These are phyloP conservation scores for Stenopsyche tienmushanensis DNA, from an alignment of 1,140 invertebrate species.

Conservation along the genomic window DNA sequence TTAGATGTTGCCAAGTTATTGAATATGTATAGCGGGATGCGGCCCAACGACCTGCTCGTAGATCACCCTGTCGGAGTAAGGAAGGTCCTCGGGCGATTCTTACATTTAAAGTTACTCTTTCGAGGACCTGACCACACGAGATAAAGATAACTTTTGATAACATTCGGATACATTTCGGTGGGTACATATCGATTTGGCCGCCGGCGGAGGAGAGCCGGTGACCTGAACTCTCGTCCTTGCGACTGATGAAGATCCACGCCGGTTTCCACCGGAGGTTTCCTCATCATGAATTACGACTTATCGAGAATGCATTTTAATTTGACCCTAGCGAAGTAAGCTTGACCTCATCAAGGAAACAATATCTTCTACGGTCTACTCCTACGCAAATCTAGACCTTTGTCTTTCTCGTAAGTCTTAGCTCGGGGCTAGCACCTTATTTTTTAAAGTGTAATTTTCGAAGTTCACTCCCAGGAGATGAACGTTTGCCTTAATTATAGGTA, in stretches of 20 bases:
- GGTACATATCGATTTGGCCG: neutral
- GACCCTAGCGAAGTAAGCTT: slow-evolving; percentile 15
- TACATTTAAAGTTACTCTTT: neutral
- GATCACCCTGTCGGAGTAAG: slow-evolving; percentile 24
- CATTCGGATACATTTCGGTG: neutral
- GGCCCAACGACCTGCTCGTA: slow-evolving; percentile 15
- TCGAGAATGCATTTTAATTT: slow-evolving; percentile 22
- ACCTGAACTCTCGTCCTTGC: neutral
- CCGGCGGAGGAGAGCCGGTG: neutral
- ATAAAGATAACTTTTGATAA: neutral
- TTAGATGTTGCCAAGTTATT: slow-evolving; percentile 40
- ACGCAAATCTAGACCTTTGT: slow-evolving; percentile 23
- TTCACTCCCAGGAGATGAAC: neutral
- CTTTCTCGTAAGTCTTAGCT: slow-evolving; percentile 8
- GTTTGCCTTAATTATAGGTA: slow-evolving; percentile 24
- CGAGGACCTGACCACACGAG: neutral
- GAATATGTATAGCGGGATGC: slow-evolving; percentile 35
- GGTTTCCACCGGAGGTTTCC: neutral
- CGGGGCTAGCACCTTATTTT: neutral
- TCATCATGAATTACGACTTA: slow-evolving; percentile 23
- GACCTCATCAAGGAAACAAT: slow-evolving; percentile 27
- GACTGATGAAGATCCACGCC: neutral
- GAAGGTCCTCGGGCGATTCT: slow-evolving; percentile 24
- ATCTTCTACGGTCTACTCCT: slow-evolving; percentile 21
- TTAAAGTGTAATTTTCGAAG: slow-evolving; percentile 10